Evolutionary conservation across 1,140 invertebrate genomes (phyloP).

Genomic region (Tetramorium simillimum): DNA sequence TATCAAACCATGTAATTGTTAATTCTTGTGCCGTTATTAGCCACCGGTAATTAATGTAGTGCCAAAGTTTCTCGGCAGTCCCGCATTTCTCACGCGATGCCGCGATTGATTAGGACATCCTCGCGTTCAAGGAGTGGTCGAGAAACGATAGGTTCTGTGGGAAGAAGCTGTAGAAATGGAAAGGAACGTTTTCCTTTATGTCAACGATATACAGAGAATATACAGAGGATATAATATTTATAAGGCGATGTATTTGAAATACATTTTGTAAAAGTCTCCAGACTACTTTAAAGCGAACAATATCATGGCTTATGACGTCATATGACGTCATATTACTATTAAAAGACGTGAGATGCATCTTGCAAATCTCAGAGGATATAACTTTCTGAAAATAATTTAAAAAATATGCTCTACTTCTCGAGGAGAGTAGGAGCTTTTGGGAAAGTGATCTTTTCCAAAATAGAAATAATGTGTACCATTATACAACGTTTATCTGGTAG

Average conservation of each 20-base stretch:
- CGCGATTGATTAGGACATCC: constrained; percentile 63
- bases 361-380: not conserved
- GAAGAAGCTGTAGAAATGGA: not conserved
- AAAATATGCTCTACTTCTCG: not conserved
- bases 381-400: not conserved
- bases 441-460: not conserved
- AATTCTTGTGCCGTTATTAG: constrained; percentile 82
- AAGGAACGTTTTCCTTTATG: not conserved
- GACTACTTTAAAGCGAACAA: not conserved
- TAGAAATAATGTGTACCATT: constrained; percentile 35
- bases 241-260: not conserved
- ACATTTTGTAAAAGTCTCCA: not conserved
- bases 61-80: constrained; percentile 62
- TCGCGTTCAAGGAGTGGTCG: not conserved
- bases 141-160: not conserved
- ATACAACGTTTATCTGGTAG: constrained; percentile 56
- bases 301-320: not conserved
- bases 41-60: constrained; percentile 76
- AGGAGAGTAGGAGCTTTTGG: not conserved
- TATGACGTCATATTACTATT: not conserved
- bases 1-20: constrained; percentile 82
- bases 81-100: constrained; percentile 68
- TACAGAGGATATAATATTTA: not conserved
- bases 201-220: not conserved
- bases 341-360: not conserved